Evolutionary conservation across 2,797 vertebrate species (phyloP), one percentile per base, ranked within the genome.

Genomic region (Myioborus miniatus): DNA sequence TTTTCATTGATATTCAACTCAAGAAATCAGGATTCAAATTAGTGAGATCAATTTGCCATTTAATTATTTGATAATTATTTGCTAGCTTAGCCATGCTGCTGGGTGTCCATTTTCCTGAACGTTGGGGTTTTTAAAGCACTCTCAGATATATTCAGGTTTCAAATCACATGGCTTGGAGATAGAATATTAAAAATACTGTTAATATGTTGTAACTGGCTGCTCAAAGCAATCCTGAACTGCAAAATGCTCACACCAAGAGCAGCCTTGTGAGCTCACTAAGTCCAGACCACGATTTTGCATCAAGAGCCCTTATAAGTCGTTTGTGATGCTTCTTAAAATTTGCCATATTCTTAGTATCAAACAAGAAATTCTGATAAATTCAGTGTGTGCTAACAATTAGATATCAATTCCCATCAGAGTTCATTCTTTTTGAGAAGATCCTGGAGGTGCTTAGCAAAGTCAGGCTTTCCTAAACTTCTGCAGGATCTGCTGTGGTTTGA

Each of bases 371-470:
- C 43, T 23, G 36, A 34, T 59, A 37, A 77, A 81, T 52, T 44
- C 39, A 41, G 2, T 24, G 30, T 46, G 8, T 44, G 68, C 36
- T 52, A 23, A 29, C 17, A 52, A 3, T 43, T 53, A 68, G 60
- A 15, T 7, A 6, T 53, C 83, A 88, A 83, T 91, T 96, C 84
- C 65, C 70, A 74, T 84, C 75, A 83, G 77, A 93, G 74, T 74
- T 95, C 24, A 11, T 87, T 74, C 10, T 72, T 74, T 74, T 12
- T 32, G 26, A 46, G 58, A 82, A 36, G 9, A 41, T 46, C 21
- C 34, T 74, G 56, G 78, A 58, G 34, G 53, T 59, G 47, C 86
- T 90, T 77, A 88, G 82, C 82, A 50, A 76, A 79, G 71, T n/a
- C 0, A 17, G 30, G 17, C 20, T 62, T 50, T 82, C 44, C n/a